Evolutionary conservation across 2,113 vertebrate genomes (phyloP).

Genomic region (Gallinago undulata): DNA sequence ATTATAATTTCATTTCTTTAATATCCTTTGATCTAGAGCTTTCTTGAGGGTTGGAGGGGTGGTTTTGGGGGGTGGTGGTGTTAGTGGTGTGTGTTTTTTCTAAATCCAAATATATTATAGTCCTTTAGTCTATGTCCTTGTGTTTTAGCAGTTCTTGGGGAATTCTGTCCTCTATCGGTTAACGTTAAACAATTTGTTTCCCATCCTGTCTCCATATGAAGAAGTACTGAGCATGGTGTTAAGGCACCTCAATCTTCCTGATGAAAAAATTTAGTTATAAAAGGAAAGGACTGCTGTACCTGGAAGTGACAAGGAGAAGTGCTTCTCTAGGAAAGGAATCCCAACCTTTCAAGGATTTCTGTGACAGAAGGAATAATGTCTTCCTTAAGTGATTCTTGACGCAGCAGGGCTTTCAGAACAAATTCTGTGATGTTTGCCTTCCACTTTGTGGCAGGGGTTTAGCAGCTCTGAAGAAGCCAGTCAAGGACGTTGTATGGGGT

Average conservation of each 20-base stretch:
- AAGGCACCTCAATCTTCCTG: neutral
- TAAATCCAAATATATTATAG: neutral
- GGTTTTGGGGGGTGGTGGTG: accelerated
- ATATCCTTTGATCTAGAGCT: neutral
- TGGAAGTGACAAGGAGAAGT: neutral
- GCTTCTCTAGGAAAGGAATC: neutral
- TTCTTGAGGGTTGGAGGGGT: neutral
- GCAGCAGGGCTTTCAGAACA: neutral
- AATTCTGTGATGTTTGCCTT: neutral
- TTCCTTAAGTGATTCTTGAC: neutral
- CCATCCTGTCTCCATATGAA: neutral
- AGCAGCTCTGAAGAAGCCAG: neutral
- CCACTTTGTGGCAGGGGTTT: neutral
- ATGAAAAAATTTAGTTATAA: neutral
- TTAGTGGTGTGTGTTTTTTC: neutral
- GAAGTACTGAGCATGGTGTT: neutral
- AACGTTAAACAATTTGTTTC: neutral
- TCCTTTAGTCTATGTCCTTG: neutral
- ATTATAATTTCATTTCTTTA: neutral
- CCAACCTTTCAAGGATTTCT: neutral
- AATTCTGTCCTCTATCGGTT: neutral
- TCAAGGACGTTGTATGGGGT: neutral
- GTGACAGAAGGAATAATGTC: neutral
- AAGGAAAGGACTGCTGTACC: neutral
- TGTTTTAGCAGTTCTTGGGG: neutral